These are phyloP conservation scores for Cephus nigrinus DNA, from an alignment of 2,888 invertebrate species.

Conservation along the genomic window DNA sequence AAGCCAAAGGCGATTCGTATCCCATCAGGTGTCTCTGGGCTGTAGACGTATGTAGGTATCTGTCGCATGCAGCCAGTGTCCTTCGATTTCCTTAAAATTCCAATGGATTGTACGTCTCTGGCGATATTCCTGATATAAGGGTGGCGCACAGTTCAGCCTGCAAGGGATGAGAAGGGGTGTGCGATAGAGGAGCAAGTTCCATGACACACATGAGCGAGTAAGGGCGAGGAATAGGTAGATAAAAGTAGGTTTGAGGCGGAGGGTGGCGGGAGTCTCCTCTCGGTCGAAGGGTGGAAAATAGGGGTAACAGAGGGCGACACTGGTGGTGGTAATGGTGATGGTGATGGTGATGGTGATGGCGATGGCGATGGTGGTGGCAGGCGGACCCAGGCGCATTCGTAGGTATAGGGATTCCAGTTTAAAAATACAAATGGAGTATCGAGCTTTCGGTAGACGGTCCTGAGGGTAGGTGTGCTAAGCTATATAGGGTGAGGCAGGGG, in stretches of 20 bases:
- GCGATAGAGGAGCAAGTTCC: conserved; percentile 10
- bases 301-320: conserved; percentile 3
- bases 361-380: conserved; percentile 52
- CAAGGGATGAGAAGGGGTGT: conserved; percentile 8
- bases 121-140: too few relatives aligned
- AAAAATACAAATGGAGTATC: conserved; percentile 66
- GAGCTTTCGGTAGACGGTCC: conserved; percentile 57
- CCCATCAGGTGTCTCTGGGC: conserved; percentile 9
- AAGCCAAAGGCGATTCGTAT: too few relatives aligned
- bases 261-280: conserved; percentile 25
- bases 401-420: conserved; percentile 61
- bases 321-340: conserved; percentile 44
- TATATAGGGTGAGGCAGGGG: conserved; percentile 18
- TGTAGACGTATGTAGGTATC: conserved; percentile 14
- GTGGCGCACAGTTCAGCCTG: too few relatives aligned
- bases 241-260: conserved; percentile 28
- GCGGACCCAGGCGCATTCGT: conserved; percentile 12
- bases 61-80: conserved; percentile 56
- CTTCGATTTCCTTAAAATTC: conserved; percentile 60
- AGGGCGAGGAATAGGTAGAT: conserved; percentile 25
- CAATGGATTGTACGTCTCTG: conserved; percentile 46
- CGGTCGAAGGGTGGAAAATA: conserved; percentile 17
- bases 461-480: conserved; percentile 32
- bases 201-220: neutral
- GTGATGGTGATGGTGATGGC: conserved; percentile 58